phyloP scores from a whole-genome alignment of 37 sponge, comb jelly and placozoan genomes.

The Aphrocallistes beatrix region DNA sequence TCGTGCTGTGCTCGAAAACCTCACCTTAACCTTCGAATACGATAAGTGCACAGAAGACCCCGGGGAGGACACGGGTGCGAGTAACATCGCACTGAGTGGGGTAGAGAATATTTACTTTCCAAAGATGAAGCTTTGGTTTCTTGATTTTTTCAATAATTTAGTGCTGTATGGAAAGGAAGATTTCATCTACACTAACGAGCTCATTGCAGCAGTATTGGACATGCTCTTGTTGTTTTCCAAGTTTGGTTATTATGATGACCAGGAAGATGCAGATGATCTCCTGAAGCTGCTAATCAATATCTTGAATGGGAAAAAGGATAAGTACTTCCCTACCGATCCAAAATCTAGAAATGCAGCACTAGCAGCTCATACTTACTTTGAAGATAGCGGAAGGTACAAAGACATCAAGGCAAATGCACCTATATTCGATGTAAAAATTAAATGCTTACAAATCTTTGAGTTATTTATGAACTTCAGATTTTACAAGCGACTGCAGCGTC shows the following conservation, averaged over 20 bases:
- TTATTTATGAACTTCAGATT: conserved; percentile 43
- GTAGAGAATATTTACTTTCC: conserved; percentile 34
- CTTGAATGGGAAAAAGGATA: conserved; percentile 61
- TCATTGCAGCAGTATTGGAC: conserved; percentile 19
- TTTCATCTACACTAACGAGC: not conserved
- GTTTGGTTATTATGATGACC: conserved; percentile 25
- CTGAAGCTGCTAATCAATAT: conserved; percentile 36
- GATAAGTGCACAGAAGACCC: conserved; percentile 5
- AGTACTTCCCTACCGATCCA: conserved; percentile 25
- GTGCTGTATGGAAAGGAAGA: conserved; percentile 15
- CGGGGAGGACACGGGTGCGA: conserved; percentile 20
- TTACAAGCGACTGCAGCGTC: conserved; percentile 26
- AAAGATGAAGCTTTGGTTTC: conserved; percentile 33
- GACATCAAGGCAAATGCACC: conserved; percentile 31
- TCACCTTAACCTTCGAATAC: conserved; percentile 41
- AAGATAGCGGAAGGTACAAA: conserved; percentile 14
- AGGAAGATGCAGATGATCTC: conserved; percentile 41
- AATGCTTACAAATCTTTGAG: conserved; percentile 34
- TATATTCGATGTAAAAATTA: conserved; percentile 34
- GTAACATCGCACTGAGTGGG: conserved; percentile 34
- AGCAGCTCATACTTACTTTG: not conserved
- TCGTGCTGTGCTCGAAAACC: conserved; percentile 40
- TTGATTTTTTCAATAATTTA: conserved; percentile 1
- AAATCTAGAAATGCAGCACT: not conserved
- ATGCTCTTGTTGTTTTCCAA: not conserved